phyloP scores from a whole-genome alignment of 37 sponge, comb jelly and placozoan genomes.

The Dysidea cf. avara region DNA sequence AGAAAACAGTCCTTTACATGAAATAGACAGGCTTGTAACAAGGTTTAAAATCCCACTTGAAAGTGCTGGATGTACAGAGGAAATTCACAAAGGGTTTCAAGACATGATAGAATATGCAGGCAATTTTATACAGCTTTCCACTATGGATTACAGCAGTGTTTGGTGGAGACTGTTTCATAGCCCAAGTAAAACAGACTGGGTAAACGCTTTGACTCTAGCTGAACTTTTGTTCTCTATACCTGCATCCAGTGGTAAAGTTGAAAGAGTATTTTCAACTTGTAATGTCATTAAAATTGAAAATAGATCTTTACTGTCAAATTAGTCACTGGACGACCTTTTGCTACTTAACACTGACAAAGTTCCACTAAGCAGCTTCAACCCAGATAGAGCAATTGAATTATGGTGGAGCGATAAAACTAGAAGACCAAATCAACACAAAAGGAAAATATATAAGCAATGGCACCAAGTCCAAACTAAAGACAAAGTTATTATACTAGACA shows the following conservation, averaged over 20 bases:
- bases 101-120: slow-evolving; percentile 48
- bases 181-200: slow-evolving; percentile 54
- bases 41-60: slow-evolving; percentile 43
- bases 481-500: too few species aligned
- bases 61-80: slow-evolving; percentile 36
- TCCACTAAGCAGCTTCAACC: slow-evolving; percentile 31
- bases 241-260: slow-evolving; percentile 62
- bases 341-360: slow-evolving; percentile 2
- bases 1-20: slow-evolving; percentile 35
- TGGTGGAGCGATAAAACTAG: slow-evolving; percentile 66
- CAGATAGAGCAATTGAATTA: slow-evolving; percentile 46
- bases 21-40: slow-evolving; percentile 36
- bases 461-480: too few species aligned
- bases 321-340: slow-evolving; percentile 59
- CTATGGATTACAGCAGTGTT: slow-evolving; percentile 54
- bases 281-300: slow-evolving; percentile 58
- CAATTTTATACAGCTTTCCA: slow-evolving; percentile 53
- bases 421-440: slow-evolving; percentile 41
- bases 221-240: slow-evolving; percentile 65
- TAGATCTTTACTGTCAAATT: slow-evolving; percentile 47
- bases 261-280: slow-evolving; percentile 44
- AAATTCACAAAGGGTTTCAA: slow-evolving; percentile 32
- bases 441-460: background rate
- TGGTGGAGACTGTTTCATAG: slow-evolving; percentile 74
- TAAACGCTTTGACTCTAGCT: slow-evolving; percentile 32